These are phyloP conservation scores for Harpagoxenus sublaevis DNA, from an alignment of 2,888 invertebrate species.

Conservation along the genomic window DNA sequence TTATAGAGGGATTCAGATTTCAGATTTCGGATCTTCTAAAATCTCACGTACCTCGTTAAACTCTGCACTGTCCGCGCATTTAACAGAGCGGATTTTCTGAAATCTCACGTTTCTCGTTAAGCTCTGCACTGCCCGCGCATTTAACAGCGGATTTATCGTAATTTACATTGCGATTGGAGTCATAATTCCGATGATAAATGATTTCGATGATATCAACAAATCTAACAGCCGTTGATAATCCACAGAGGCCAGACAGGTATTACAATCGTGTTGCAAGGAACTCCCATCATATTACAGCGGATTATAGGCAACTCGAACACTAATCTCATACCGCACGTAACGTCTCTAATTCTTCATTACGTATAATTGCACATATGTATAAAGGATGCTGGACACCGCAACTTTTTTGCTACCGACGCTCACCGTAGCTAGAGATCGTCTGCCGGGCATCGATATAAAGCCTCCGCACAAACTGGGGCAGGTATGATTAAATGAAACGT, in stretches of 20 bases:
- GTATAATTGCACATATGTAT: not conserved
- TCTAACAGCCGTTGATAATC: not conserved
- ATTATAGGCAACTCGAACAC: not conserved
- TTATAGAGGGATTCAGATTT: not conserved
- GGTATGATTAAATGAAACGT: constrained; percentile 67
- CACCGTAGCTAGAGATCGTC: not conserved
- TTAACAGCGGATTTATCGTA: not conserved
- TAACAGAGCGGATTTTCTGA: not conserved
- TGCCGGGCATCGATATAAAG: not conserved
- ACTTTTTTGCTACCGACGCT: not conserved
- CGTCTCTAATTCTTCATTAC: constrained; percentile 20
- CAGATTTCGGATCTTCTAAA: not conserved
- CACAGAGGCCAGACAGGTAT: not conserved
- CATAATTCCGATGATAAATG: not conserved
- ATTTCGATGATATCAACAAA: not conserved
- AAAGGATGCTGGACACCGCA: not conserved
- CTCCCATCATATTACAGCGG: not conserved
- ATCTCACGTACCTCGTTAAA: not conserved
- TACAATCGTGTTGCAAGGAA: not conserved
- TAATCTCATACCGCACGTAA: not conserved
- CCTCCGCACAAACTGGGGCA: constrained; percentile 57
- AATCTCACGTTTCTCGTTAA: not conserved
- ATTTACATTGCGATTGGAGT: not conserved
- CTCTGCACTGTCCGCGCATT: not conserved
- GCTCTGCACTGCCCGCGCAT: not conserved